These are phyloP conservation scores for Diadema setosum DNA, from an alignment of 35 echinoderm and acorn worm genomes.

Conservation along the genomic window DNA sequence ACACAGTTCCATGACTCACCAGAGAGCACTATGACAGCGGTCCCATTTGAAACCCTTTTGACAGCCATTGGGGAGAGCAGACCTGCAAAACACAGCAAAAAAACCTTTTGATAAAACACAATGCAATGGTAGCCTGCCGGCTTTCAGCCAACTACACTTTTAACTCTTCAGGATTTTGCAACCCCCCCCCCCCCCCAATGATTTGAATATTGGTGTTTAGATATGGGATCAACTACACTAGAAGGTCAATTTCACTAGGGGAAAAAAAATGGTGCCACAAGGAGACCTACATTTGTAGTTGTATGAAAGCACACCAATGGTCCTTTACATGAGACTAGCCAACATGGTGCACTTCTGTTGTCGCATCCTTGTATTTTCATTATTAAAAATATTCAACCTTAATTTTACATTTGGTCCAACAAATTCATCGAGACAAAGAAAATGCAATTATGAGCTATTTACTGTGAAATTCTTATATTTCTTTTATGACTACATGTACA, in stretches of 20 bases:
- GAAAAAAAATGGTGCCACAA: not conserved
- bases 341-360: too few relatives aligned
- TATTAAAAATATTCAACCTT: too few relatives aligned
- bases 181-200: not conserved
- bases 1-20: not conserved
- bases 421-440: too few relatives aligned
- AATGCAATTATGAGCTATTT: too few relatives aligned
- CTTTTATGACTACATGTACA: too few relatives aligned
- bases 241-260: not conserved
- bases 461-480: too few relatives aligned
- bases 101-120: not conserved
- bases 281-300: not conserved
- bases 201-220: too few relatives aligned
- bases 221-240: not conserved
- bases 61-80: not conserved
- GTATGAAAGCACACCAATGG: too few relatives aligned
- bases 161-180: not conserved
- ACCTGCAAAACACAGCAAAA: not conserved
- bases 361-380: too few relatives aligned
- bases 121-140: not conserved
- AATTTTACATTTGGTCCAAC: too few relatives aligned
- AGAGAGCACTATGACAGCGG: not conserved
- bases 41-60: not conserved
- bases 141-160: not conserved
- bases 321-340: too few relatives aligned